Evolutionary conservation across 2,113 vertebrate genomes (phyloP).

Genomic region (Marcusenius ussheri): DNA sequence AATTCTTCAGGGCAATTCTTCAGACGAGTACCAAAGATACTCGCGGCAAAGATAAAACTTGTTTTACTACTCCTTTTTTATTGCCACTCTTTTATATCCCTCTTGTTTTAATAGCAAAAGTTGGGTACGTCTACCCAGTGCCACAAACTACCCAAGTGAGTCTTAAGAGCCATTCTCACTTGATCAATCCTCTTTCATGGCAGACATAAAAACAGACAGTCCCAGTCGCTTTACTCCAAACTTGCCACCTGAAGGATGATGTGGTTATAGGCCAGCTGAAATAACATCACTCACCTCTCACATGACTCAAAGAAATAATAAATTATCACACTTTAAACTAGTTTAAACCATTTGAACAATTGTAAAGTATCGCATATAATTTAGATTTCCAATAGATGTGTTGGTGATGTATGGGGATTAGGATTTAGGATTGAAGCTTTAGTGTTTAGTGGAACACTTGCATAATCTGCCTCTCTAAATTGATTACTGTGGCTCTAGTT

Average conservation of each 20-base stretch:
- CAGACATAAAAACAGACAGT: conserved; percentile 27
- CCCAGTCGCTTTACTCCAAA: not conserved
- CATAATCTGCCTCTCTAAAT: not conserved
- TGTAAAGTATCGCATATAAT: not conserved
- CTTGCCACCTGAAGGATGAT: not conserved
- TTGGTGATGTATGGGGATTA: not conserved
- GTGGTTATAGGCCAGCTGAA: not conserved
- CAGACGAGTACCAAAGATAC: not conserved
- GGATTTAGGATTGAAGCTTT: not conserved
- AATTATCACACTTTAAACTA: not conserved
- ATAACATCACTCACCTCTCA: not conserved
- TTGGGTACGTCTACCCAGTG: not conserved
- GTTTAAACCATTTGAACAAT: not conserved
- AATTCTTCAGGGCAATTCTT: not conserved
- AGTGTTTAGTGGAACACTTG: not conserved
- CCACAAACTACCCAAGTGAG: not conserved
- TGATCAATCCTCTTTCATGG: not conserved
- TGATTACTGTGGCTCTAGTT: not conserved
- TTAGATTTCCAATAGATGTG: not conserved
- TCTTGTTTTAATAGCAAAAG: not conserved
- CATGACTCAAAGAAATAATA: not conserved
- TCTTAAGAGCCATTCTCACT: not conserved
- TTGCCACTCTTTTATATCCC: not conserved
- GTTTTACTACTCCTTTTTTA: not conserved
- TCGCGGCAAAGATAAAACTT: not conserved